Conservation (phyloP, 2,113 vertebrate species). For the Campylomormyrus tamandua region DNA sequence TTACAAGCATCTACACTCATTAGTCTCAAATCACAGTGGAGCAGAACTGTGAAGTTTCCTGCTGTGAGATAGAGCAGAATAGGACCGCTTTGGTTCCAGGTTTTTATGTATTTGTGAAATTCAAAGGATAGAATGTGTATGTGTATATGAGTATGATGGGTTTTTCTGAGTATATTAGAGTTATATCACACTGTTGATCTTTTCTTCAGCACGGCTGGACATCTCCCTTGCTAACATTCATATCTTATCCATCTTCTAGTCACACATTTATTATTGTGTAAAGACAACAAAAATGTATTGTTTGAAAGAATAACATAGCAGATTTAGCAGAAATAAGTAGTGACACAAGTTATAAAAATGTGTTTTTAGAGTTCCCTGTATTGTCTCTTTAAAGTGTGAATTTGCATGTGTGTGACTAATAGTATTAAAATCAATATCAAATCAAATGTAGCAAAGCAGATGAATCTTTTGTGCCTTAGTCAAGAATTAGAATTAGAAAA, state of each 20-base stretch:
- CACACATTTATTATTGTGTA: no score
- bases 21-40: neutral
- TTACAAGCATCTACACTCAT: neutral
- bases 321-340: no score
- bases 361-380: no score
- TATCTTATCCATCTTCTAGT: no score
- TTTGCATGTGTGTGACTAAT: neutral
- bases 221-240: no score
- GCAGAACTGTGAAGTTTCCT: neutral
- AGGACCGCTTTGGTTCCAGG: neutral
- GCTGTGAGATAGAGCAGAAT: neutral
- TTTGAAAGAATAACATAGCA: no score
- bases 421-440: neutral
- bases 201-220: no score
- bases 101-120: neutral
- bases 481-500: neutral
- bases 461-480: neutral
- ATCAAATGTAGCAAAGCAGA: neutral
- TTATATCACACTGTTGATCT: no score
- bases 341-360: no score
- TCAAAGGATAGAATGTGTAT: neutral
- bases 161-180: neutral
- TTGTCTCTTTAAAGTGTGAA: neutral
- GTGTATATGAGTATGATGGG: neutral
- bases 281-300: no score